Conservation (phyloP, 64 coral and sea anemone genomes). For the Acropora tenuis region DNA sequence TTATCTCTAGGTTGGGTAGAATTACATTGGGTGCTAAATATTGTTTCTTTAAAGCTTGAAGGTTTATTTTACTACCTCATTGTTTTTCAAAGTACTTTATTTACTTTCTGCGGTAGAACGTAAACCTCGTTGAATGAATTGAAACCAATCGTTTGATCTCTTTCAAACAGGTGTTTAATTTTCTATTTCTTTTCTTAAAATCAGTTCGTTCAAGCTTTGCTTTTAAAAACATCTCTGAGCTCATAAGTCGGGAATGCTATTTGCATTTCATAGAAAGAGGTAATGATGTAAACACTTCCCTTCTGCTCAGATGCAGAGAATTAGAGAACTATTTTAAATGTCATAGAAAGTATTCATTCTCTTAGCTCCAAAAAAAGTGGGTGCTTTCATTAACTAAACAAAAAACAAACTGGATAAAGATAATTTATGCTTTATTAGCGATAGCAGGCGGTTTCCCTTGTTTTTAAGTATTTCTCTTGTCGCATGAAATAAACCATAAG, state of each 20-base stretch:
- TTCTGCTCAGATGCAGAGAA: background rate
- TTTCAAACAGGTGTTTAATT: background rate
- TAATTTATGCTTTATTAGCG: background rate
- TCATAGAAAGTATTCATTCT: background rate
- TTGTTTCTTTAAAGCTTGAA: background rate
- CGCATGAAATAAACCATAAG: background rate
- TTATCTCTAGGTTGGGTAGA: background rate
- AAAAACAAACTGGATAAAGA: background rate
- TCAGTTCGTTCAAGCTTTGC: background rate
- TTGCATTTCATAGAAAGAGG: constrained; percentile 14
- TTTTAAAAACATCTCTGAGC: constrained; percentile 4
- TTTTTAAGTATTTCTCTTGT: background rate
- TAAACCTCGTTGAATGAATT: too few species aligned
- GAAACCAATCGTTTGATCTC: background rate
- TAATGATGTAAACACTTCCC: background rate
- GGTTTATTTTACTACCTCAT: background rate
- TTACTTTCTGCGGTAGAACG: background rate
- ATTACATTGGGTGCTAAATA: background rate
- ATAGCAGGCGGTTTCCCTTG: background rate
- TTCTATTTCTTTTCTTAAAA: background rate
- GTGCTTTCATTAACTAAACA: background rate
- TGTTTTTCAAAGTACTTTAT: background rate
- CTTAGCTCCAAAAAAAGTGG: background rate
- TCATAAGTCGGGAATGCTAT: constrained; percentile 15
- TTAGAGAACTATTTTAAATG: background rate